Percentiles rank a stretch among this genome's conserved stretches.
Conservation (phyloP, 2,888 invertebrate species). For the Lacanobia oleracea region DNA sequence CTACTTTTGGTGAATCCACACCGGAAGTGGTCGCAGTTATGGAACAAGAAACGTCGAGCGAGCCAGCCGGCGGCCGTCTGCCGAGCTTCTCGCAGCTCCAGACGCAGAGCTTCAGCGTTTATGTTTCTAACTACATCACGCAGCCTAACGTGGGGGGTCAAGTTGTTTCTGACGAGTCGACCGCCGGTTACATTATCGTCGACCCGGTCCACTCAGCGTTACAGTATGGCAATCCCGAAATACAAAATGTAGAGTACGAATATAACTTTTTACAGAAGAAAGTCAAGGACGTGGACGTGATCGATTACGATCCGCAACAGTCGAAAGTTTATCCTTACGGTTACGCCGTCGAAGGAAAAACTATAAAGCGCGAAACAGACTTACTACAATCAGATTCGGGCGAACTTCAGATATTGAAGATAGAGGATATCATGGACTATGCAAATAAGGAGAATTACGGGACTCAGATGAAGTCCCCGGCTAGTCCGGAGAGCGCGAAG, state of each 20-base stretch:
- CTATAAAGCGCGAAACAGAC: conserved; percentile 84
- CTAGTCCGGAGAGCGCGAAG: conserved; percentile 87
- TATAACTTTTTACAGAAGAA: conserved; percentile 82
- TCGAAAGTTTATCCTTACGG: conserved; percentile 82
- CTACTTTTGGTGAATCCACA: conserved; percentile 95
- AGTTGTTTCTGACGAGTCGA: conserved; percentile 89
- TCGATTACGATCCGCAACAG: conserved; percentile 81
- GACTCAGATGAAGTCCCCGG: conserved; percentile 87
- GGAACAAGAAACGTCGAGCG: conserved; percentile 86
- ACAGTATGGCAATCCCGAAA: conserved; percentile 81
- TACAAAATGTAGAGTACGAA: conserved; percentile 83
- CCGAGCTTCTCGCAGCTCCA: conserved; percentile 93
- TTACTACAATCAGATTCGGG: conserved; percentile 77
- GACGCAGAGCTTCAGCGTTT: conserved; percentile 90
- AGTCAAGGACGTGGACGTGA: conserved; percentile 79
- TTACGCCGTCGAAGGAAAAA: conserved; percentile 84
- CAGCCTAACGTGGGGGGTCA: conserved; percentile 95
- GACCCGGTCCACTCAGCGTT: conserved; percentile 83
- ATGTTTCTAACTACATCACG: conserved; percentile 91
- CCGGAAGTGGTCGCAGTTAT: conserved; percentile 87
- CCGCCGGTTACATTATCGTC: conserved; percentile 87
- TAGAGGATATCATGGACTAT: conserved; percentile 88
- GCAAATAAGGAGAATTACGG: conserved; percentile 89
- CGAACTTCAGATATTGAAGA: conserved; percentile 85
- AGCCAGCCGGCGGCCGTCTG: conserved; percentile 88